A percentile compares a stretch with the other conserved stretches of the same genome.
These are phyloP conservation scores for Stegana nigrithorax DNA, from an alignment of 2,888 invertebrate genomes.

Conservation along the genomic window DNA sequence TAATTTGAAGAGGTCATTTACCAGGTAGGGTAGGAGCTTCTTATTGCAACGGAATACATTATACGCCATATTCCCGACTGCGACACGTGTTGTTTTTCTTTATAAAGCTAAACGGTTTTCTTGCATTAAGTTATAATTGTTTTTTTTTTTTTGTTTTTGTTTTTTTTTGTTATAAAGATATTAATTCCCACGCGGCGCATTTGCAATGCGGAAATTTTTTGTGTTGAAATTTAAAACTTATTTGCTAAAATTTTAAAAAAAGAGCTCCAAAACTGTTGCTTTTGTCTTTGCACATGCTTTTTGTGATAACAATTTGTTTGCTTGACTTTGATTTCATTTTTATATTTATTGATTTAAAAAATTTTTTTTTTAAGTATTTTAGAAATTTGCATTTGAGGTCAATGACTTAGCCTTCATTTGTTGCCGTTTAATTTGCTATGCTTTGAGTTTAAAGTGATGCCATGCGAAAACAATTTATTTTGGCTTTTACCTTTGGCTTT, in stretches of 20 bases:
- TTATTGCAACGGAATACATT: too few relatives aligned
- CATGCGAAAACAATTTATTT: neutral
- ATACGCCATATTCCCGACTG: too few relatives aligned
- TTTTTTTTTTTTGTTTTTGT: neutral
- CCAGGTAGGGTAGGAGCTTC: too few relatives aligned
- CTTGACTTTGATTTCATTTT: neutral
- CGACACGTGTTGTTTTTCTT: too few relatives aligned
- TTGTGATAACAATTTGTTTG: neutral
- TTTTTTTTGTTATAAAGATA: too few relatives aligned
- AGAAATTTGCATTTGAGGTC: conserved; percentile 61
- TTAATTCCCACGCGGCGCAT: too few relatives aligned
- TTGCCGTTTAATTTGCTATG: neutral
- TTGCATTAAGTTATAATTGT: neutral
- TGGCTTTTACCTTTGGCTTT: neutral
- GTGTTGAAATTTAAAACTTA: neutral
- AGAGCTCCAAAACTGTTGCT: neutral
- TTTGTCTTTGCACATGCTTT: neutral
- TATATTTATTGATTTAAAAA: neutral
- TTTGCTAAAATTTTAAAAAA: too few relatives aligned
- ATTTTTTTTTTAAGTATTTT: neutral
- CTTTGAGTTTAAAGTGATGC: neutral
- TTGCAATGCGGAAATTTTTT: too few relatives aligned
- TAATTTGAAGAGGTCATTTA: too few relatives aligned
- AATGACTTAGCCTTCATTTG: conserved; percentile 45
- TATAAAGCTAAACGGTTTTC: too few relatives aligned